Conservation (phyloP, 2,888 invertebrate species). For the Petrolisthes cinctipes region DNA sequence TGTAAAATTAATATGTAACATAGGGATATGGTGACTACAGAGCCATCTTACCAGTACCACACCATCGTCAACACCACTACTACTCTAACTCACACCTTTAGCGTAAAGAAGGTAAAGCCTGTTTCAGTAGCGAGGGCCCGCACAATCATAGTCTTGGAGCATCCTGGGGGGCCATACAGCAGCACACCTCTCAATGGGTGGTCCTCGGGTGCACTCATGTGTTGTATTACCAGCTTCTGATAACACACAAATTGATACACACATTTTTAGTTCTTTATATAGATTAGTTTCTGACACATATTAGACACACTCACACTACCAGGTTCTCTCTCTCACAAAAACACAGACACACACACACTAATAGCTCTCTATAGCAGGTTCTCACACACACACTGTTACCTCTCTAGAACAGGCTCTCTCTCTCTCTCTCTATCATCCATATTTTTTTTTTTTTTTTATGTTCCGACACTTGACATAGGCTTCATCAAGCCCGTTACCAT, state of each 20-base stretch:
- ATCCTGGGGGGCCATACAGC: constrained; percentile 97
- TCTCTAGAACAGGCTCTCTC: too few species aligned
- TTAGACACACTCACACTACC: background rate
- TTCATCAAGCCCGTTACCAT: too few species aligned
- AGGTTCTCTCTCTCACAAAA: background rate
- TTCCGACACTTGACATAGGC: too few species aligned
- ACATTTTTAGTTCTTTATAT: background rate
- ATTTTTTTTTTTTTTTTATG: too few species aligned
- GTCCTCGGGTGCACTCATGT: constrained; percentile 29
- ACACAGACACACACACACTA: background rate
- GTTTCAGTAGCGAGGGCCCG: constrained; percentile 97
- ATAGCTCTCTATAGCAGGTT: too few species aligned
- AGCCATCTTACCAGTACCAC: too few species aligned
- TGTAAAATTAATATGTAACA: too few species aligned
- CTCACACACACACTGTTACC: too few species aligned
- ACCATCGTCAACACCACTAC: too few species aligned
- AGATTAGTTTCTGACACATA: background rate
- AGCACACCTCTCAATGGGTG: constrained; percentile 87
- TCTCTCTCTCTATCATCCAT: too few species aligned
- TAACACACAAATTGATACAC: background rate
- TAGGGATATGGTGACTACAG: too few species aligned
- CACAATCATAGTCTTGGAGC: constrained; percentile 98
- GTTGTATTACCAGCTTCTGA: constrained; percentile 34
- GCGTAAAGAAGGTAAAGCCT: constrained; percentile 92
- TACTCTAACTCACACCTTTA: constrained; percentile 75